These are phyloP conservation scores for Spodoptera litura DNA, from an alignment of 1,140 invertebrate species.

Conservation along the genomic window DNA sequence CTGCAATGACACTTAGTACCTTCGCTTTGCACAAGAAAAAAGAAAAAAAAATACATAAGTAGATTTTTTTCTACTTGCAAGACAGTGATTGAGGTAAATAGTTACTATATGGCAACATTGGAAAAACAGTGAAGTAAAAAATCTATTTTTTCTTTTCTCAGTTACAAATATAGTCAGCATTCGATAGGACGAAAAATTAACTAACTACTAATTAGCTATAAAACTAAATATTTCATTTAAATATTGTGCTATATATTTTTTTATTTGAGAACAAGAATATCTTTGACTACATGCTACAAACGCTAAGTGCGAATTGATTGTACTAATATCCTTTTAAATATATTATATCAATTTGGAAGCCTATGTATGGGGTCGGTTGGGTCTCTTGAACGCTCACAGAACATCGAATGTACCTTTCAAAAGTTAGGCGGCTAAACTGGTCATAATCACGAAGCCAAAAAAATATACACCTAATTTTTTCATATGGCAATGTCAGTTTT, in stretches of 20 bases:
- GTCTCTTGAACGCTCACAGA: neutral
- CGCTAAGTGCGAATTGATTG: conserved; percentile 70
- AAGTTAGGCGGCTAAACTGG: neutral
- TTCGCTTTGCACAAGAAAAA: conserved; percentile 51
- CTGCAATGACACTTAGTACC: conserved; percentile 46
- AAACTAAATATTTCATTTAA: conserved; percentile 68
- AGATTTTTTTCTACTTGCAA: conserved; percentile 48
- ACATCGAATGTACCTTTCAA: conserved; percentile 13
- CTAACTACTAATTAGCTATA: conserved; percentile 70
- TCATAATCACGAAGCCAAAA: neutral
- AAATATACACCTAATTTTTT: neutral
- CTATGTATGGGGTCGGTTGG: conserved; percentile 60
- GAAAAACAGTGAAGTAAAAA: conserved; percentile 56
- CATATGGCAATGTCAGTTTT: conserved; percentile 6
- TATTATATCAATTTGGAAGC: conserved; percentile 59
- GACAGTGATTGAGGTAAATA: conserved; percentile 72
- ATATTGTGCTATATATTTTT: conserved; percentile 72
- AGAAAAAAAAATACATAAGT: conserved; percentile 41
- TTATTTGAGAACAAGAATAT: conserved; percentile 58
- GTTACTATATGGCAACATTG: conserved; percentile 81
- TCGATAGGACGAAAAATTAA: conserved; percentile 57
- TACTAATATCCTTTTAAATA: conserved; percentile 65
- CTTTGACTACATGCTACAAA: conserved; percentile 63
- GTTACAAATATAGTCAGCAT: conserved; percentile 49
- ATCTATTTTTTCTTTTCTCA: conserved; percentile 28